These are phyloP conservation scores for Hoplostethus atlanticus DNA, from an alignment of 2,797 vertebrate species.

Conservation along the genomic window DNA sequence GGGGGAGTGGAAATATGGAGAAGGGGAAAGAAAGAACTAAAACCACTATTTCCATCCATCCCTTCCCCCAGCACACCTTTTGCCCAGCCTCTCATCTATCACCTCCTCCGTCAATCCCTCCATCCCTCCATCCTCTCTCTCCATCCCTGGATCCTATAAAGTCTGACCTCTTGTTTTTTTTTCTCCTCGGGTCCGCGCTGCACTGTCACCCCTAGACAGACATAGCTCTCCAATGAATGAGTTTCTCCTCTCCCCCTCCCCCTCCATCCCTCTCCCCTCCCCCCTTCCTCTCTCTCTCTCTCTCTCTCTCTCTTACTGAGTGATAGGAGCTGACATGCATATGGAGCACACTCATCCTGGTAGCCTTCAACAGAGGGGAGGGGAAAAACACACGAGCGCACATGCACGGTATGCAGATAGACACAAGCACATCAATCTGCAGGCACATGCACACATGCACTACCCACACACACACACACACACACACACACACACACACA, in stretches of 20 bases:
- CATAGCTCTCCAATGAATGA: constrained; percentile 36
- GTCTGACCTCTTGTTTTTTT: constrained; percentile 34
- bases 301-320: constrained; percentile 49
- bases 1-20: constrained; percentile 23
- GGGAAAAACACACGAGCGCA: constrained; percentile 7
- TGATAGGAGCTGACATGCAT: constrained; percentile 78
- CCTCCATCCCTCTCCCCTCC: background rate
- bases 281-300: constrained; percentile 4
- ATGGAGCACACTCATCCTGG: constrained; percentile 75
- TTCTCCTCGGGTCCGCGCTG: constrained; percentile 53
- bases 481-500: constrained; percentile 13
- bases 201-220: constrained; percentile 52
- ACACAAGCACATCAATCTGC: constrained; percentile 22
- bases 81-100: constrained; percentile 45
- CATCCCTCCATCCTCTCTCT: background rate
- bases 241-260: constrained; percentile 2
- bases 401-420: background rate
- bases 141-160: constrained; percentile 10
- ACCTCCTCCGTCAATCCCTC: constrained; percentile 49
- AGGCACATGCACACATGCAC: constrained; percentile 5
- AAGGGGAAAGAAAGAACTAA: constrained; percentile 27
- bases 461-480: constrained; percentile 12
- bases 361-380: constrained; percentile 51
- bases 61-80: constrained; percentile 44
- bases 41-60: constrained; percentile 55